Percentiles rank a stretch among this genome's conserved stretches.
Evolutionary conservation across 2,113 vertebrate species (phyloP).

Genomic region (Thalassarche chlororhynchos): DNA sequence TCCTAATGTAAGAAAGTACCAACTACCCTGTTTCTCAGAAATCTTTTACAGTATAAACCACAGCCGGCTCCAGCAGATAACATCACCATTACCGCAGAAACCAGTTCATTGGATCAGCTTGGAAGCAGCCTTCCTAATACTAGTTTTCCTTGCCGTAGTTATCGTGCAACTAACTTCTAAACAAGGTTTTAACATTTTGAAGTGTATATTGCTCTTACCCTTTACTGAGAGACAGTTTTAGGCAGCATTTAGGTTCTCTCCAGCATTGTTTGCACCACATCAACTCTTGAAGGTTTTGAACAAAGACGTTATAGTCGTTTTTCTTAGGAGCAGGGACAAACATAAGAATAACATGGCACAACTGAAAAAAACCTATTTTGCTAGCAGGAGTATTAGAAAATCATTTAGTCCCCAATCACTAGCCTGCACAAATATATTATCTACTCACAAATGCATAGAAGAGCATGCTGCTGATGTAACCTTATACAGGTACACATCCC

Average conservation of each 20-base stretch:
- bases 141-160: not conserved
- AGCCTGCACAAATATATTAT: not conserved
- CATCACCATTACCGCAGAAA: not conserved
- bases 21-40: not conserved
- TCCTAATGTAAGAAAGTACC: not conserved
- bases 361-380: not conserved
- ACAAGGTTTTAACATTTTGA: not conserved
- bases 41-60: not conserved
- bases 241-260: not conserved
- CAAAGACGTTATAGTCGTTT: not conserved
- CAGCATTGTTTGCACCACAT: not conserved
- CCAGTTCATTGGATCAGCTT: not conserved
- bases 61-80: not conserved
- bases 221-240: not conserved
- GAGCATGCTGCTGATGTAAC: not conserved
- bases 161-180: not conserved
- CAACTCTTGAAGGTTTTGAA: not conserved
- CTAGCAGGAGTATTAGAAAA: not conserved
- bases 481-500: not conserved
- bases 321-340: not conserved
- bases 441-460: not conserved
- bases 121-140: not conserved
- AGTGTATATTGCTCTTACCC: not conserved
- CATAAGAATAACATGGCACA: not conserved
- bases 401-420: not conserved